Percentiles rank a stretch among this genome's conserved stretches.
These are phyloP conservation scores for Litoditis marina DNA, from an alignment of 2,888 invertebrate genomes.

Conservation along the genomic window DNA sequence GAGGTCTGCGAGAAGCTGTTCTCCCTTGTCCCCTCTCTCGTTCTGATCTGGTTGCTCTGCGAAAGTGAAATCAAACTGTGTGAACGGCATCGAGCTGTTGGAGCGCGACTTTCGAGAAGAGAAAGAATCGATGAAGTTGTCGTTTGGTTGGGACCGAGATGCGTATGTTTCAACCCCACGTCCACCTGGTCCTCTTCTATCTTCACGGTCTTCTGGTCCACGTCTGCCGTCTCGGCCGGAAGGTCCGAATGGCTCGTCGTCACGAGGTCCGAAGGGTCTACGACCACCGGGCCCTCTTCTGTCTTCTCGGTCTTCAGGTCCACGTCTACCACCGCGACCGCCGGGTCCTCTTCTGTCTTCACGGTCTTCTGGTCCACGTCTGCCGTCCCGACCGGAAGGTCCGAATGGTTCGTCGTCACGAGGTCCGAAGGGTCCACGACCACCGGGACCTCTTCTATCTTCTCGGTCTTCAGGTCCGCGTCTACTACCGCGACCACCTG, in stretches of 20 bases:
- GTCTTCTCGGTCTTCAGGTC: not conserved
- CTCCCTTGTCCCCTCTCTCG: not conserved
- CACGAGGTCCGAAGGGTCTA: not conserved
- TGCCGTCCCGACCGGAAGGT: not conserved
- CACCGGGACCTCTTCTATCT: conserved; percentile 7
- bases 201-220: not conserved
- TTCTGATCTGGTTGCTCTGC: not conserved
- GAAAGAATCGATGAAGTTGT: no score
- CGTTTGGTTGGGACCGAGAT: no score
- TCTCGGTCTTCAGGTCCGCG: not conserved
- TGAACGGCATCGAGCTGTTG: not conserved
- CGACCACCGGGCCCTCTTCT: not conserved
- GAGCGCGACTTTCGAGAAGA: no score
- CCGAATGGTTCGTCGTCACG: conserved; percentile 11
- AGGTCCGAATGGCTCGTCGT: not conserved
- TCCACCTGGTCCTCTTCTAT: no score
- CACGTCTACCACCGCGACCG: conserved; percentile 15
- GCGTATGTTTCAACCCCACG: no score
- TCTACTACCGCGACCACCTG: conserved; percentile 19
- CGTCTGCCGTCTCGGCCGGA: not conserved
- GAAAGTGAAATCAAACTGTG: no score
- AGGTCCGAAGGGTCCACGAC: conserved; percentile 9
- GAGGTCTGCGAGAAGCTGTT: conserved; percentile 11
- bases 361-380: conserved; percentile 2
- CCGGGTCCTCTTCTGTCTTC: conserved; percentile 21